These are phyloP conservation scores for Aphidius colemani DNA, from an alignment of 2,888 invertebrate species.

Conservation along the genomic window DNA sequence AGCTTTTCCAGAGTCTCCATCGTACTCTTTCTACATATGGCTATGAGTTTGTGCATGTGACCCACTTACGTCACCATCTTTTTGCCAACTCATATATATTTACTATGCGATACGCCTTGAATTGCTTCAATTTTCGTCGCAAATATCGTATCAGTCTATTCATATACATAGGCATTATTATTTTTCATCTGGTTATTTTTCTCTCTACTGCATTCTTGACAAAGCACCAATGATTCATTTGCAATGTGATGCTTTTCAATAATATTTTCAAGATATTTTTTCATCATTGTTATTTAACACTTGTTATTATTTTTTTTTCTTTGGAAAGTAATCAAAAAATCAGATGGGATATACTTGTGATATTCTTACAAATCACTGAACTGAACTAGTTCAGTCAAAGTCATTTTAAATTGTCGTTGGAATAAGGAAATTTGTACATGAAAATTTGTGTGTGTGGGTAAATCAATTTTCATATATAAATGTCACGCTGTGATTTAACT, in stretches of 20 bases:
- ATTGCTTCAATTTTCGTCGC: constrained; percentile 9
- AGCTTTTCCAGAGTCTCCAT: constrained; percentile 27
- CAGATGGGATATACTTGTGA: too few relatives aligned
- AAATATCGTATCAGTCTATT: neutral
- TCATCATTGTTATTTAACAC: too few relatives aligned
- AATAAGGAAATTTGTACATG: too few relatives aligned
- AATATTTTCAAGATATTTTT: too few relatives aligned
- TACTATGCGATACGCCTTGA: neutral
- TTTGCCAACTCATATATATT: constrained; percentile 2
- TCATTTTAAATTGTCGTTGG: too few relatives aligned
- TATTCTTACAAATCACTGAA: too few relatives aligned
- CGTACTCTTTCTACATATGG: constrained; percentile 3
- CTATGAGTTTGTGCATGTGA: constrained; percentile 16
- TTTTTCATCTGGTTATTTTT: neutral
- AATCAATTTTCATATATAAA: too few relatives aligned
- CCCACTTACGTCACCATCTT: constrained; percentile 21
- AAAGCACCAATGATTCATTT: neutral
- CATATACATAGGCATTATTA: neutral
- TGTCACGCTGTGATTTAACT: too few relatives aligned
- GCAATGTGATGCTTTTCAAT: neutral
- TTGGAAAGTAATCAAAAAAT: too few relatives aligned
- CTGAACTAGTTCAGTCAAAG: too few relatives aligned
- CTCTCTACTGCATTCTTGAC: neutral
- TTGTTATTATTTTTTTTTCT: too few relatives aligned
- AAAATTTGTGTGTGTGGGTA: too few relatives aligned